Evolutionary conservation across 2,113 vertebrate genomes (phyloP), one percentile per base, ranked within the genome.

Genomic region (Grammomys surdaster): DNA sequence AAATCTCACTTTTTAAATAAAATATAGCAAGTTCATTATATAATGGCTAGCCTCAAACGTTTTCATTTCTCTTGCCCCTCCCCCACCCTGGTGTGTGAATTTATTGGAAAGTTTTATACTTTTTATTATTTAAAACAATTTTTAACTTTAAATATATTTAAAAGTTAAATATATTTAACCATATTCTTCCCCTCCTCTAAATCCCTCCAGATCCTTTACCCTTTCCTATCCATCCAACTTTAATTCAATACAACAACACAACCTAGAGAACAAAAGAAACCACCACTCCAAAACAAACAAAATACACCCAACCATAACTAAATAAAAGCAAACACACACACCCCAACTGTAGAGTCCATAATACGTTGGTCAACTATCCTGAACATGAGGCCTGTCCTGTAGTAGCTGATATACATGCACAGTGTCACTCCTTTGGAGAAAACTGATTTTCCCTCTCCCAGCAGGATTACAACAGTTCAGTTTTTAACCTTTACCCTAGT

Each of bases 101-200:
- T 80, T 80, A 80, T 80, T n/a, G n/a, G 31, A n/a, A 81, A 56
- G 33, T 56, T 56, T 8, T 78, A 80, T 54, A 80, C 65, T 80
- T 77, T 78, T 51, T 81, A 56, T 81, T 81, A 81, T n/a, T 81
- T 81, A 81, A 81, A 81, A 81, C 36, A 81, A 81, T 81, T 56
- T 36, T 56, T n/a, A 54, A 80, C 48, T 80, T 54, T 36, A 80
- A 54, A 81, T 81, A 31, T 77, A 77, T 48, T 51, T 51, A 51
- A 51, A 51, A 11, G 1, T 51, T 51, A 51, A 51, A 51, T 51
- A 51, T 51, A 51, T 81, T 56, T 56, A n/a, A 81, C 19, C 51
- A 81, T n/a, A n/a, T 81, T 56, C 48, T 22, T 77, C 26, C 33
- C 33, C 75, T 77, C 19, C 17, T 31, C 9, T 31, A 80, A 80